These are phyloP conservation scores for Camelus bactrianus DNA, from an alignment of 2,113 vertebrate genomes.

Conservation along the genomic window DNA sequence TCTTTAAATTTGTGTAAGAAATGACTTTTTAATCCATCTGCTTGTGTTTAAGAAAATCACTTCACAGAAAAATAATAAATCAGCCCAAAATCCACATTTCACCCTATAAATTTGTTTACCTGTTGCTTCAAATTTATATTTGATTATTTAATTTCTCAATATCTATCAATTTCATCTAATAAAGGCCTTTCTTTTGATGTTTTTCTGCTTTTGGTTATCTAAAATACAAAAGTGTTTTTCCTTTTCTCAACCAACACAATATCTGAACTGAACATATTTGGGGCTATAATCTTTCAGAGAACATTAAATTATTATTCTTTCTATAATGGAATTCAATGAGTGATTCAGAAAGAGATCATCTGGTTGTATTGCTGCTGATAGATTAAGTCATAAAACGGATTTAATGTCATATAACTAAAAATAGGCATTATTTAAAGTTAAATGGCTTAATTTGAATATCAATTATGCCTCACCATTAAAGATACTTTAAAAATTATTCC, in stretches of 20 bases:
- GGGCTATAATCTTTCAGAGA: neutral
- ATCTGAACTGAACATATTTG: neutral
- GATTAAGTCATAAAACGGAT: constrained; percentile 9
- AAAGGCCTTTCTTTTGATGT: neutral
- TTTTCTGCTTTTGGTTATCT: neutral
- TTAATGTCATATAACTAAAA: constrained; percentile 40
- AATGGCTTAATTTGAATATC: neutral
- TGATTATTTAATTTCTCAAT: neutral
- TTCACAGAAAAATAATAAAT: neutral
- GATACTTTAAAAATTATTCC: neutral
- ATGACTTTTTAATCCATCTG: neutral
- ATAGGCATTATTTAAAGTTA: neutral
- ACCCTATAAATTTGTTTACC: neutral
- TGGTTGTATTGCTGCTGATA: neutral
- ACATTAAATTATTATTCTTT: constrained; percentile 38
- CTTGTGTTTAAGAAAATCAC: neutral
- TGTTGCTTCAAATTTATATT: neutral
- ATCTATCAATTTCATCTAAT: neutral
- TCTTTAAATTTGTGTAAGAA: neutral
- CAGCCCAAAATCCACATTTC: neutral
- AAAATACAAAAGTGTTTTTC: neutral
- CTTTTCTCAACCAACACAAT: neutral
- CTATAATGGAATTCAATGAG: neutral
- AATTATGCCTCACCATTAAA: neutral
- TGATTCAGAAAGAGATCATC: neutral